These are phyloP conservation scores for Cotesia glomerata DNA, from an alignment of 1,140 invertebrate species.

Conservation along the genomic window DNA sequence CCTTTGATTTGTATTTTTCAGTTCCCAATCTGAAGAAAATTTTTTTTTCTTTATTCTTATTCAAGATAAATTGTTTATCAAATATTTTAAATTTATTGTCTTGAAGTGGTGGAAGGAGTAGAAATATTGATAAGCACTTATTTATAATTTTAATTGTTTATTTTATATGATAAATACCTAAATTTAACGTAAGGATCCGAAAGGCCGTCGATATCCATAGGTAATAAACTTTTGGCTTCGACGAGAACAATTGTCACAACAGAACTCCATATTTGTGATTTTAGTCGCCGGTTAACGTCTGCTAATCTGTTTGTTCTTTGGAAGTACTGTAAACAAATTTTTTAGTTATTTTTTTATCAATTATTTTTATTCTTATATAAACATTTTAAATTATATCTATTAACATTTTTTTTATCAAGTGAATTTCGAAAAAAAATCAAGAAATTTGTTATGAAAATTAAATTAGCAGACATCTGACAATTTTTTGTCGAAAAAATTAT, in stretches of 20 bases:
- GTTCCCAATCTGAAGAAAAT: constrained; percentile 79
- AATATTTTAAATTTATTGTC: neutral
- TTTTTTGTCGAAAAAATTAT: too few species aligned
- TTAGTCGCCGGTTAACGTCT: constrained; percentile 80
- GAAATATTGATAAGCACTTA: neutral
- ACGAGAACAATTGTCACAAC: constrained; percentile 95
- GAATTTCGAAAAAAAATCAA: neutral
- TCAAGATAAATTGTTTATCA: neutral
- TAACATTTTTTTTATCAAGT: neutral
- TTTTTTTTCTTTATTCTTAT: constrained; percentile 3
- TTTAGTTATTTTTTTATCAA: neutral
- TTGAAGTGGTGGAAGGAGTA: too few species aligned
- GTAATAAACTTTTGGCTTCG: constrained; percentile 88
- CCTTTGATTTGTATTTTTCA: constrained; percentile 98
- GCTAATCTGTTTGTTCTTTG: constrained; percentile 76
- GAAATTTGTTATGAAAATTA: neutral
- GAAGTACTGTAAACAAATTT: constrained; percentile 67
- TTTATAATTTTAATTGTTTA: neutral
- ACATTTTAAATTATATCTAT: neutral
- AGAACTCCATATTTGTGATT: constrained; percentile 93
- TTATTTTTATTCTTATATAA: constrained; percentile 9
- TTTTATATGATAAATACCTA: constrained; percentile 67
- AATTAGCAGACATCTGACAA: too few species aligned
- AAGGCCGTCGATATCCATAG: constrained; percentile 88
- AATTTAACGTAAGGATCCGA: constrained; percentile 98